Percentiles rank a stretch among this genome's conserved stretches.
Evolutionary conservation across 1,140 invertebrate species (phyloP).

Genomic region (Eulimnadia texana): DNA sequence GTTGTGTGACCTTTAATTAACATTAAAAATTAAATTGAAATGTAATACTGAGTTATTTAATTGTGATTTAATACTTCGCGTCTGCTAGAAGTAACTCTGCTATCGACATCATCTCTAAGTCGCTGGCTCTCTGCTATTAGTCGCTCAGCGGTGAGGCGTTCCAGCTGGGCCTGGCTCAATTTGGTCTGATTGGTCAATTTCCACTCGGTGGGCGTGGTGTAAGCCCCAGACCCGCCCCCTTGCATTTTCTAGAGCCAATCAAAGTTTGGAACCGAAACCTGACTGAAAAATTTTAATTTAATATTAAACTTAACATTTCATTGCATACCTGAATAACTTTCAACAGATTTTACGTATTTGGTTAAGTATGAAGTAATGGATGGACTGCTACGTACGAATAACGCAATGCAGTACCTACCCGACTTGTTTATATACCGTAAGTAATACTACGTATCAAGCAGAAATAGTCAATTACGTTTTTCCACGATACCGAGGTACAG

Average conservation of each 20-base stretch:
- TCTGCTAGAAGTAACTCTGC: constrained; percentile 8
- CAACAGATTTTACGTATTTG: too few species aligned
- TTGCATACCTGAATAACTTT: too few species aligned
- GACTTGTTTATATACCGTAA: not conserved
- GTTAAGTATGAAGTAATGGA: too few species aligned
- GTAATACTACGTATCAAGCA: not conserved
- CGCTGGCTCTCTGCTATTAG: constrained; percentile 10
- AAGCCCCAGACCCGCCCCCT: constrained; percentile 5
- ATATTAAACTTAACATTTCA: too few species aligned
- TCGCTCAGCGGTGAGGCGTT: constrained; percentile 11
- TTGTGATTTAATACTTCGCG: not conserved
- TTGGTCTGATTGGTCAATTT: constrained; percentile 12
- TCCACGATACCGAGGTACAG: not conserved
- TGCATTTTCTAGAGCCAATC: not conserved
- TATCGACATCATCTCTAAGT: constrained; percentile 11
- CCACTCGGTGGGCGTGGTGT: constrained; percentile 15
- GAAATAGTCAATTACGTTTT: too few species aligned
- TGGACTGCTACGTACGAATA: not conserved
- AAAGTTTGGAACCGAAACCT: too few species aligned
- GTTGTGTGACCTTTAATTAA: constrained; percentile 8
- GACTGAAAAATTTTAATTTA: too few species aligned
- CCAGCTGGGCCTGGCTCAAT: constrained; percentile 12
- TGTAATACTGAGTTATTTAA: not conserved
- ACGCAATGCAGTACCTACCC: not conserved
- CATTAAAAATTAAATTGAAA: too few species aligned